Percentiles rank a stretch among this genome's conserved stretches.
These are phyloP conservation scores for Pipra filicauda DNA, from an alignment of 2,113 vertebrate genomes.

Conservation along the genomic window DNA sequence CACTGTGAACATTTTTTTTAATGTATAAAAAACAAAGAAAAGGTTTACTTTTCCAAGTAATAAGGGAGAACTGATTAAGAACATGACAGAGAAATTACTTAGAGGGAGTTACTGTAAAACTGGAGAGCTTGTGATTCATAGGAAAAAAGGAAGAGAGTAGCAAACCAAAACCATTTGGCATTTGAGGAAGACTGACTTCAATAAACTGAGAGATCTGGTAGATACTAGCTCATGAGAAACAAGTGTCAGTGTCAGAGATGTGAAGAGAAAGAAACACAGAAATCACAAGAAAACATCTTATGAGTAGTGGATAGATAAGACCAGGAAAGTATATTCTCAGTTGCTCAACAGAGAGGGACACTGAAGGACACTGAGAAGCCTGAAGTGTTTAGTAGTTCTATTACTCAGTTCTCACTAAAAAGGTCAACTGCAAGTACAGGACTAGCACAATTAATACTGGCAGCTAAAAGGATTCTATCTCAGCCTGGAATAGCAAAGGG, in stretches of 20 bases:
- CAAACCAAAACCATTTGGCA: neutral
- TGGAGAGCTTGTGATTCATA: neutral
- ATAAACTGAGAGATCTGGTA: neutral
- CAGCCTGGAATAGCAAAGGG: neutral
- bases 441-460: neutral
- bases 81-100: neutral
- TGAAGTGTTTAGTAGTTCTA: neutral
- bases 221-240: neutral
- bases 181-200: neutral
- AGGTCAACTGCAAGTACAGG: neutral
- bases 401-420: neutral
- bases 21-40: neutral
- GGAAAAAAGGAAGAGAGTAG: neutral
- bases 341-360: neutral
- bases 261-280: neutral
- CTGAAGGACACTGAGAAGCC: neutral
- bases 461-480: neutral
- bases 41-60: neutral
- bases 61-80: neutral
- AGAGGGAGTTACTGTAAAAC: neutral
- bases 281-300: neutral
- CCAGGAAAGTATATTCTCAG: neutral
- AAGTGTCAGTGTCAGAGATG: neutral
- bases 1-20: neutral
- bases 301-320: neutral